Evolutionary conservation across 1,140 invertebrate genomes (phyloP), one percentile per base, ranked within the genome.

Genomic region (Asbolus verrucosus): DNA sequence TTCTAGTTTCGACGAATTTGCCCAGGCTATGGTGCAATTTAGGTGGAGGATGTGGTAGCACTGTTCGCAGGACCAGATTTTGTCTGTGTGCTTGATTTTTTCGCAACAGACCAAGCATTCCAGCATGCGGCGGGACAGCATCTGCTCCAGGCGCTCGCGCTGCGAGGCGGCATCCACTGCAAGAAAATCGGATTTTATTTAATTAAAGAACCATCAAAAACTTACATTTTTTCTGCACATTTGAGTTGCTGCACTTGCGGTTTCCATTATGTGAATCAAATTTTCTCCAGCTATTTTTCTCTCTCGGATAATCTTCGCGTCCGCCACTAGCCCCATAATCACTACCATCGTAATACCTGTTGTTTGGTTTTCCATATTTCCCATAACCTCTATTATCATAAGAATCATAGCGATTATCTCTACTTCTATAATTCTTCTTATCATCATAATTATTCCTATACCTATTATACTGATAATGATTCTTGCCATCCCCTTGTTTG

Each of bases 61-160:
- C 72, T 92, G 93, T 30, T 83, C 77, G 81, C 97, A 99, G 9
- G 89, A 92, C 97, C 97, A 99, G 19, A 95, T 89, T 6, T 89
- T 83, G 75, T 96, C 89, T 21, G 85, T 86, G 67, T 92, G 88
- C 67, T 90, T 88, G 19, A 98, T 90, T 36, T 85, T 82, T 41
- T 96, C 94, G 80, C 92, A 97, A 78, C 97, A 99, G 1, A 98
- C 94, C 73, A 97, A 85, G 79, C 97, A 99, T 80, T 98, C 96
- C 46, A 96, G 84, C 0, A 85, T 85, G 1, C 91, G 89, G 43
- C 87, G 87, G 65, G 89, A 89, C 15, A 98, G 81, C 77, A 95
- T 92, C 9, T 95, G 90, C 15, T 89, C 91, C 15, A 97, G 84
- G 36, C 91, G 85, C 78, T 94, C 95, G 36, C 92, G 84, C 79